Conservation (phyloP, 2,888 invertebrate species). For the Mythimna loreyi region DNA sequence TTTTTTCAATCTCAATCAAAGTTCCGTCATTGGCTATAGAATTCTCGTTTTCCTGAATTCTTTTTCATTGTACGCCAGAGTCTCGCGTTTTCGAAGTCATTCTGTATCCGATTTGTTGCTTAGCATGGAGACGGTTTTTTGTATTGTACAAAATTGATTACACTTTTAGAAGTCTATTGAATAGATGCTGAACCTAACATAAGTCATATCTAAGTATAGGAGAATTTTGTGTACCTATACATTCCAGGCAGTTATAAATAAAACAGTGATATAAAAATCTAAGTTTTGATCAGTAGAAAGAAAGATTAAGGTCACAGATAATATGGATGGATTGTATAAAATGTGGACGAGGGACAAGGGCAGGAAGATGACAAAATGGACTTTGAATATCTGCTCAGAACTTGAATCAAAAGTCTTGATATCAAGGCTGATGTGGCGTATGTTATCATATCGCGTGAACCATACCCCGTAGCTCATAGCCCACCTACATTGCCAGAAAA, state of each 20-base stretch:
- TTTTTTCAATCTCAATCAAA: slow-evolving; percentile 42
- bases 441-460: not conserved
- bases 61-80: slow-evolving; percentile 33
- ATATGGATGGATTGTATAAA: not conserved
- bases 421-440: not conserved
- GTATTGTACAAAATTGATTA: slow-evolving; percentile 10
- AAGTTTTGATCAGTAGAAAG: no score
- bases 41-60: slow-evolving; percentile 48
- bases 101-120: slow-evolving; percentile 25
- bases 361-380: not conserved
- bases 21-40: slow-evolving; percentile 33
- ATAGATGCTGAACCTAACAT: not conserved
- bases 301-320: not conserved
- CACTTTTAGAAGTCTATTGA: not conserved
- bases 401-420: not conserved
- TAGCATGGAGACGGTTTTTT: slow-evolving; percentile 25
- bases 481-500: slow-evolving; percentile 23
- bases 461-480: not conserved
- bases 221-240: not conserved
- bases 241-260: not conserved
- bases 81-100: slow-evolving; percentile 22
- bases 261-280: no score
- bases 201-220: not conserved
- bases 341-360: not conserved
- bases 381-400: not conserved